phyloP scores from a whole-genome alignment of 2,113 vertebrate species.

The Oxyura jamaicensis region DNA sequence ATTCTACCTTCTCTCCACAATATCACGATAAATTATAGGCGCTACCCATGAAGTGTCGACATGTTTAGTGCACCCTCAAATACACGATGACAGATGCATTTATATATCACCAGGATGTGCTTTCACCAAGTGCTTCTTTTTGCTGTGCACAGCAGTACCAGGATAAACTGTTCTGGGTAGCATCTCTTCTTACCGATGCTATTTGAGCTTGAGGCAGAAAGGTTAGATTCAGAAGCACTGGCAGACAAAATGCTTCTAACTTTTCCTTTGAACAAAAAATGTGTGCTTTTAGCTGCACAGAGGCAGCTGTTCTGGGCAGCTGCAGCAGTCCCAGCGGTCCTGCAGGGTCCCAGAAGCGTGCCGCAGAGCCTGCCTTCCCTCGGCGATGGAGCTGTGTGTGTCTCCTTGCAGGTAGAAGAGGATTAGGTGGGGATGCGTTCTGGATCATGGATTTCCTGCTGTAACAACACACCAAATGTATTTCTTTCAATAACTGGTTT shows the following conservation, averaged over 20 bases:
- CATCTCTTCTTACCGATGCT: neutral
- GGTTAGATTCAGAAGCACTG: neutral
- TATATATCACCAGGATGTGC: neutral
- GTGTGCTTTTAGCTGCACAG: no score
- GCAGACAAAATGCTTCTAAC: neutral
- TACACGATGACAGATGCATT: neutral
- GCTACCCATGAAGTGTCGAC: neutral
- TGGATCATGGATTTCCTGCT: neutral
- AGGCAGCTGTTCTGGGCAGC: no score
- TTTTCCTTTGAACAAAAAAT: neutral
- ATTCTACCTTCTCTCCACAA: neutral
- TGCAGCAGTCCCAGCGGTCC: no score
- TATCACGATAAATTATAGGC: neutral
- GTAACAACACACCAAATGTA: neutral
- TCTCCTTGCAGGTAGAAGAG: neutral
- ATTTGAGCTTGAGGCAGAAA: neutral
- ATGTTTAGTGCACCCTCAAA: neutral
- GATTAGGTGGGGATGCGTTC: neutral
- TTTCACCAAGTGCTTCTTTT: neutral
- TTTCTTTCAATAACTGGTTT: neutral
- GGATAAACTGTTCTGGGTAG: neutral
- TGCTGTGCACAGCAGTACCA: neutral
- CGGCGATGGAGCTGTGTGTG: neutral
- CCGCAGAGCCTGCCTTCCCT: no score
- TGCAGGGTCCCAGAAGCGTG: no score